Conservation (phyloP, 1,140 invertebrate species). For the Drosophila kepulauana region DNA sequence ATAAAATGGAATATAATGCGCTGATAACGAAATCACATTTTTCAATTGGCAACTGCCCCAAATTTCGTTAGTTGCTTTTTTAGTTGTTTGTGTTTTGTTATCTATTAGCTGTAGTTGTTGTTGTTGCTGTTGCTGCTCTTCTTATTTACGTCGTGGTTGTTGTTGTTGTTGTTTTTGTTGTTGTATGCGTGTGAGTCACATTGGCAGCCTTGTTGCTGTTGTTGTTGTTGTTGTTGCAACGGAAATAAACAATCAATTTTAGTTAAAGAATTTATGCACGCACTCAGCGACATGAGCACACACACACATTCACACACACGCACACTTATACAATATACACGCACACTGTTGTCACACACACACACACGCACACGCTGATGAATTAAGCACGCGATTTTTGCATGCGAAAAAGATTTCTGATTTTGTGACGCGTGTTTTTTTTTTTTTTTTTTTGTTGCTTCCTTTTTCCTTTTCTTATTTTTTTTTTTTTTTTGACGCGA, state of each 20-base stretch:
- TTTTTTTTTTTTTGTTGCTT: slow-evolving; percentile 20
- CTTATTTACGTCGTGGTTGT: slow-evolving; percentile 14
- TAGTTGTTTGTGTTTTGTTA: slow-evolving; percentile 69
- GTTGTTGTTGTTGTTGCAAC: slow-evolving; percentile 48
- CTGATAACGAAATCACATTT: slow-evolving; percentile 81
- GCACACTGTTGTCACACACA: slow-evolving; percentile 11
- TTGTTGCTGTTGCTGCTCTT: slow-evolving; percentile 26
- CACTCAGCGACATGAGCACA: slow-evolving; percentile 58
- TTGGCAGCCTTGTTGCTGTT: slow-evolving; percentile 38
- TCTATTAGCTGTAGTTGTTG: slow-evolving; percentile 35
- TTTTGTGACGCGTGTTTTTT: slow-evolving; percentile 32
- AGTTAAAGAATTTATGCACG: slow-evolving; percentile 81
- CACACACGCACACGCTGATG: background rate
- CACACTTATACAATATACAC: slow-evolving; percentile 17
- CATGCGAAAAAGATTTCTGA: slow-evolving; percentile 43
- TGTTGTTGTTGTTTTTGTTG: slow-evolving; percentile 39
- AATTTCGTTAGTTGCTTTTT: slow-evolving; percentile 63
- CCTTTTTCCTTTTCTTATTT: slow-evolving; percentile 6
- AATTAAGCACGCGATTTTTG: slow-evolving; percentile 52
- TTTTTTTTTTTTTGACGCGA: slow-evolving; percentile 3
- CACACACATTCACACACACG: slow-evolving; percentile 29
- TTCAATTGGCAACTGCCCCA: slow-evolving; percentile 83
- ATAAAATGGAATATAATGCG: slow-evolving; percentile 48
- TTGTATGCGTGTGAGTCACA: slow-evolving; percentile 46
- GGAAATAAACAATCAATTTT: slow-evolving; percentile 84